Conservation (phyloP, 2,888 invertebrate species). For the Caenorhabditis wallacei region DNA sequence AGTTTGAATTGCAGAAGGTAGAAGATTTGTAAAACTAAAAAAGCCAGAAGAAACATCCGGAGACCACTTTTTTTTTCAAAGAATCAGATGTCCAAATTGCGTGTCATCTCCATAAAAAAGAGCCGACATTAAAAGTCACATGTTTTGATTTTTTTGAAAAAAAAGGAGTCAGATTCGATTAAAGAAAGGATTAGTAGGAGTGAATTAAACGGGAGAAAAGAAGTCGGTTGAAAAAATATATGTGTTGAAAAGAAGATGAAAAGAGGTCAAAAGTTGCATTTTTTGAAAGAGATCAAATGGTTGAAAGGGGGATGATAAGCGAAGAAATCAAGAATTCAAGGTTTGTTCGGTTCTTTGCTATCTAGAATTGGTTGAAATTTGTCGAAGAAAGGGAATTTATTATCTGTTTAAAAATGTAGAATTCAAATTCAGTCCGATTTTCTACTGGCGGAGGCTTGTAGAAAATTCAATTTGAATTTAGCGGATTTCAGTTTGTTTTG, state of each 20-base stretch:
- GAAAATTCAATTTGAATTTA: too few relatives aligned
- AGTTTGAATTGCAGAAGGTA: background rate
- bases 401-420: too few relatives aligned
- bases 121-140: slow-evolving; percentile 18
- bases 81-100: slow-evolving; percentile 39
- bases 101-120: slow-evolving; percentile 16
- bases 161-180: slow-evolving; percentile 47
- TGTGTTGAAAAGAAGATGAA: background rate
- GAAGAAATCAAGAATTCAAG: background rate
- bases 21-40: background rate
- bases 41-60: background rate
- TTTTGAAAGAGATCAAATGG: background rate
- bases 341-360: too few relatives aligned
- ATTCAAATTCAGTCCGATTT: too few relatives aligned
- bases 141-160: slow-evolving; percentile 5
- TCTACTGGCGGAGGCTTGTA: too few relatives aligned
- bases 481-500: too few relatives aligned
- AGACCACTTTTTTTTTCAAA: background rate
- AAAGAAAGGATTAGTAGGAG: slow-evolving; percentile 28
- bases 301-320: background rate
- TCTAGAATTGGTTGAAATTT: too few relatives aligned
- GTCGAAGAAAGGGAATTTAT: too few relatives aligned
- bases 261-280: background rate
- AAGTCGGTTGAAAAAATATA: slow-evolving; percentile 4
- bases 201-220: slow-evolving; percentile 2